Base-by-base conservation (phyloP, 2,797 vertebrate genomes). In the Melanotaenia nigrans region DNA sequence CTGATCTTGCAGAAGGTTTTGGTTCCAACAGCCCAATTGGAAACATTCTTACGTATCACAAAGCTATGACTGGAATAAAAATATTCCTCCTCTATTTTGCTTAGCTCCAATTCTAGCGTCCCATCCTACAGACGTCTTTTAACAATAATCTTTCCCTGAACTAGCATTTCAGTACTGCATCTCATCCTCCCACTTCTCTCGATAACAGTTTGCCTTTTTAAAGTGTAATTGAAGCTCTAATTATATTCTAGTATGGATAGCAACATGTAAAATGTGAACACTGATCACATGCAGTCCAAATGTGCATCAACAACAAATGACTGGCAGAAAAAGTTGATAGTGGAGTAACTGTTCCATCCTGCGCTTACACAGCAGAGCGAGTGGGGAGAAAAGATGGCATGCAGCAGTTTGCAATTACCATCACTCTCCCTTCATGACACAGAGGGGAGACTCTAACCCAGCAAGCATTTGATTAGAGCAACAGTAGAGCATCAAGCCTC, bases 1-100 rank as follows among this genome's bases (percentile, higher is more conserved):
- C n/a, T 30, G 28, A 30, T 30, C 28, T 30, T 30, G 68, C 79
- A 79, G 68, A 71, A 73, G 64, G 16, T 42, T 42, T 55, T 76
- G 75, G 66, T 68, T 78, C 49, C 64, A 42, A 58, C 75, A 54
- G 79, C 81, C 83, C 78, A 86, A 88, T 83, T 90, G 88, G 90
- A 90, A 90, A 90, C 89, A 90, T 91, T 93, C 87, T 85, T 86
- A 47, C 78, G 87, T 90, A 92, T 91, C 87, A 83, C 86, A 70
- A 90, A 87, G 85, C 81, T 84, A 84, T 87, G 92, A 87, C 62
- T 87, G 90, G 89, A 90, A 88, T 82, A 82, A 90, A 94, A 91
- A 93, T 84, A 90, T 81, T 75, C 83, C 69, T 61, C 78, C 81
- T 87, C 73, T 76, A 86, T 89, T 90, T 84, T 76, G 75, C 76